These are phyloP conservation scores for Phengaris arion DNA, from an alignment of 2,888 invertebrate genomes.

Conservation along the genomic window DNA sequence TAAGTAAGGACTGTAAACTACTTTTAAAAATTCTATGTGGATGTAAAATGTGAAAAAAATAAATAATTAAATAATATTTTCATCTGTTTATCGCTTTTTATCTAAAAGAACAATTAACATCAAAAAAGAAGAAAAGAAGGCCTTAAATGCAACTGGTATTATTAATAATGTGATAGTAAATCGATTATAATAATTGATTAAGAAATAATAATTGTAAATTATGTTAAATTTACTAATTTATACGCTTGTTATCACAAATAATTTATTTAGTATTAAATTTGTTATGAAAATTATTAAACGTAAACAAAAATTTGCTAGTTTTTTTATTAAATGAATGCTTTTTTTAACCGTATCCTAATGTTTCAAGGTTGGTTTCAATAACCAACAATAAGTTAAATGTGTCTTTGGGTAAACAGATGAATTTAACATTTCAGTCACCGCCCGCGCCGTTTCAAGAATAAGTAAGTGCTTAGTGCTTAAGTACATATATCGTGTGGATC, in stretches of 20 bases:
- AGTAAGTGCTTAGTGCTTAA: no score
- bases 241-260: conserved; percentile 17
- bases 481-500: no score
- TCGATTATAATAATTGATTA: background rate
- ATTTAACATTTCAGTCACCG: no score
- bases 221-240: background rate
- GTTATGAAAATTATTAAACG: background rate
- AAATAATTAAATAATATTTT: background rate
- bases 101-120: background rate
- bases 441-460: no score
- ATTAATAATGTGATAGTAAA: background rate
- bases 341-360: no score
- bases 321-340: conserved; percentile 22
- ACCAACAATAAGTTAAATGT: no score
- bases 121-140: background rate
- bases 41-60: background rate
- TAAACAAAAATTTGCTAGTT: background rate
- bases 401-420: no score
- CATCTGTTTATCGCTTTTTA: background rate
- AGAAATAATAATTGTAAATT: background rate
- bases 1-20: background rate
- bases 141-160: background rate
- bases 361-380: no score
- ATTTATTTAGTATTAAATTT: conserved; percentile 10
- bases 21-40: background rate